Evolutionary conservation across 2,888 invertebrate genomes (phyloP).

Genomic region (Amphipoea lucens): DNA sequence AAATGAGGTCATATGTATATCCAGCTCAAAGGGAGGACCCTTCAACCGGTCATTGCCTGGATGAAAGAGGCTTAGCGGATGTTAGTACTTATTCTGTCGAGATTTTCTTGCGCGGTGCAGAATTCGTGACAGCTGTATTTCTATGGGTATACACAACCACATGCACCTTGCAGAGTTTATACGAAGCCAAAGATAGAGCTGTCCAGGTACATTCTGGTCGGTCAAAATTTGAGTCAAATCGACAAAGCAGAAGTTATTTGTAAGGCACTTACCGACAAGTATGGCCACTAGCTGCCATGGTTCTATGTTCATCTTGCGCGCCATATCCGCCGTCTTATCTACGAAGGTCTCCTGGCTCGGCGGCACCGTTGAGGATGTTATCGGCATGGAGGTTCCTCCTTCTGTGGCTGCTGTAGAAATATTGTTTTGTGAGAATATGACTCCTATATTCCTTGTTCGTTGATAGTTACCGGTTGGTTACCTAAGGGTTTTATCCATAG

Average conservation of each 20-base stretch:
- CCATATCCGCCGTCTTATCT: constrained; percentile 91
- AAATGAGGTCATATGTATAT: constrained; percentile 28
- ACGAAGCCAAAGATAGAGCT: not conserved
- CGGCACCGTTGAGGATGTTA: constrained; percentile 70
- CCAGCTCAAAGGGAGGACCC: constrained; percentile 26
- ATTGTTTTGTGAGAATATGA: constrained; percentile 33
- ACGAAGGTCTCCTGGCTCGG: constrained; percentile 88
- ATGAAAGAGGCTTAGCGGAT: not conserved
- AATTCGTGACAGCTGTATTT: not conserved
- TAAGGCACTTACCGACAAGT: constrained; percentile 92
- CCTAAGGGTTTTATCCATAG: not conserved
- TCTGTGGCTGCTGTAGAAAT: constrained; percentile 59
- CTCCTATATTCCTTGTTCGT: not conserved
- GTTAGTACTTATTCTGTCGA: not conserved
- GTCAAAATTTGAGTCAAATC: not conserved
- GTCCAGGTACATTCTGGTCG: not conserved
- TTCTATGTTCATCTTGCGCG: constrained; percentile 94
- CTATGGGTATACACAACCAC: not conserved
- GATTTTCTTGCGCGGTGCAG: not conserved
- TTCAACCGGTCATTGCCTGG: constrained; percentile 5
- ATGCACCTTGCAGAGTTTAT: not conserved
- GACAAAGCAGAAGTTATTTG: not conserved
- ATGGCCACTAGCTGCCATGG: constrained; percentile 96
- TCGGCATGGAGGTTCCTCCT: constrained; percentile 57
- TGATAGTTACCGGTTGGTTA: not conserved